A percentile compares a stretch with the other conserved stretches of the same genome.
These are phyloP conservation scores for Lepidonotus clava DNA, from an alignment of 2,888 invertebrate genomes.

Conservation along the genomic window DNA sequence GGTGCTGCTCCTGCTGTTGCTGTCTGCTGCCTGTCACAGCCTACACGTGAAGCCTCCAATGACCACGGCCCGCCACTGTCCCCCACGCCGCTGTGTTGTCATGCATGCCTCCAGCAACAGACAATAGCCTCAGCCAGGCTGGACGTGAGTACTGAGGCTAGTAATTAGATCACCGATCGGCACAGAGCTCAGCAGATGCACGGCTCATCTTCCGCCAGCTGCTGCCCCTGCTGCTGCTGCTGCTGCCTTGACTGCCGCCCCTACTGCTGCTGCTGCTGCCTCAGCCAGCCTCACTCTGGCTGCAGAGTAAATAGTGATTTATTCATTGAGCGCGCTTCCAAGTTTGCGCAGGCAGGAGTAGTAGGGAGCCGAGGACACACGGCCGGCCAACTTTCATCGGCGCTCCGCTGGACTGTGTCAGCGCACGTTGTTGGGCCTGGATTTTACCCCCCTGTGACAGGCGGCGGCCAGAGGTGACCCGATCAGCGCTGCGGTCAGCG, in stretches of 20 bases:
- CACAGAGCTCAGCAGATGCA: neutral
- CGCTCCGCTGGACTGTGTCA: neutral
- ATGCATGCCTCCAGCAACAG: slow-evolving; percentile 24
- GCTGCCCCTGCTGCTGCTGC: slow-evolving; percentile 17
- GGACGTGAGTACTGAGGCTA: neutral
- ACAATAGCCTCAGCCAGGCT: neutral
- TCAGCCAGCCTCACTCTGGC: slow-evolving; percentile 35
- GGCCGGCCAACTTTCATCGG: neutral
- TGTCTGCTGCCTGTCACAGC: neutral
- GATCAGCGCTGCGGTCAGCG: neutral
- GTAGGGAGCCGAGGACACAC: slow-evolving; percentile 17
- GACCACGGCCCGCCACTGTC: neutral
- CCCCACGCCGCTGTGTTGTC: neutral
- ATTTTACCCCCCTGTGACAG: slow-evolving; percentile 22
- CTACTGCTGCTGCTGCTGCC: slow-evolving; percentile 48
- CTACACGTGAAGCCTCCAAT: neutral
- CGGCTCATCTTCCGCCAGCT: neutral
- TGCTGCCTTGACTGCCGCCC: slow-evolving; percentile 38
- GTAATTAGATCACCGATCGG: slow-evolving; percentile 23
- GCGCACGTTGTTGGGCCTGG: neutral
- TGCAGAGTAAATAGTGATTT: slow-evolving; percentile 48
- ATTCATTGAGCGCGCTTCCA: slow-evolving; percentile 43
- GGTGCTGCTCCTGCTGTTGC: neutral
- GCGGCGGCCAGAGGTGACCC: neutral
- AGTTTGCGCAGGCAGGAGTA: slow-evolving; percentile 42